Conservation (phyloP, 1,140 invertebrate species). For the Onthophagus taurus region DNA sequence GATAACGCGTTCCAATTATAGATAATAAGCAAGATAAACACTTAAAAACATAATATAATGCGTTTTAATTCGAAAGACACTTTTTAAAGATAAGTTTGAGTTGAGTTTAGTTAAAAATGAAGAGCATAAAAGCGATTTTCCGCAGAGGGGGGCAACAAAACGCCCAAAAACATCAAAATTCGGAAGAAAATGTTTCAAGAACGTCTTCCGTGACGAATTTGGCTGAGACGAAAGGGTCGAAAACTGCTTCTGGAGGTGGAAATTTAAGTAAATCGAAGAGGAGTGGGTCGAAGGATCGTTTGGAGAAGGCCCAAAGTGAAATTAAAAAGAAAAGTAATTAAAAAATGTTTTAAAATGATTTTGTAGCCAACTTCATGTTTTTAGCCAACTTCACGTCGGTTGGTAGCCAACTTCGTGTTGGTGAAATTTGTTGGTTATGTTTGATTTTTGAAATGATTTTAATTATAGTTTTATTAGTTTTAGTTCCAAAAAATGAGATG, state of each 20-base stretch:
- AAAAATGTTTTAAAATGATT: neutral
- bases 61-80: no score
- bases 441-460: no score
- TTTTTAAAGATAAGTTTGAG: no score
- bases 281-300: slow-evolving; percentile 26
- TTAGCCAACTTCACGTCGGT: no score
- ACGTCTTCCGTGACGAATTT: slow-evolving; percentile 34
- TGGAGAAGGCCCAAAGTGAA: slow-evolving; percentile 31
- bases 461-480: no score
- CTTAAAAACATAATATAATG: no score
- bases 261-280: slow-evolving; percentile 28
- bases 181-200: slow-evolving; percentile 30
- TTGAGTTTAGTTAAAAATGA: no score
- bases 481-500: slow-evolving; percentile 42
- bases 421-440: slow-evolving; percentile 34
- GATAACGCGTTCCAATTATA: no score
- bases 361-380: slow-evolving; percentile 3
- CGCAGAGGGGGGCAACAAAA: slow-evolving; percentile 29
- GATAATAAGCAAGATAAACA: no score
- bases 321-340: slow-evolving; percentile 24
- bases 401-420: no score
- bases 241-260: slow-evolving; percentile 19
- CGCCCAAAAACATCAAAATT: slow-evolving; percentile 19
- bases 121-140: slow-evolving; percentile 36
- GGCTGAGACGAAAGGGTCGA: slow-evolving; percentile 21